Percentiles rank a stretch among this genome's conserved stretches.
Evolutionary conservation across 1,140 invertebrate species (phyloP).

Genomic region (Cydia amplana): DNA sequence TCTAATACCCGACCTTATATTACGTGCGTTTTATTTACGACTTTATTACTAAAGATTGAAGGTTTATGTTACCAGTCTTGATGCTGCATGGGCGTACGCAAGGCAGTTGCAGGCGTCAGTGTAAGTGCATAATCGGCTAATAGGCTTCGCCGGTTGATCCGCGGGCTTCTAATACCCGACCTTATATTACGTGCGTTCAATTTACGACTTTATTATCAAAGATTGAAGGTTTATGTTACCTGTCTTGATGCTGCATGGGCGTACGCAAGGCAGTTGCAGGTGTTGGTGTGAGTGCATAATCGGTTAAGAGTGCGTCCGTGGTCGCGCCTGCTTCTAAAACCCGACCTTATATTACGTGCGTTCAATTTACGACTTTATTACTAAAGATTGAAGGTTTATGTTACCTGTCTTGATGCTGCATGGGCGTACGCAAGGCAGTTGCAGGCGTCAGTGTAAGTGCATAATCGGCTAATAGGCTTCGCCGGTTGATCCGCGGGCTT

Average conservation of each 20-base stretch:
- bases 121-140: conserved; percentile 95
- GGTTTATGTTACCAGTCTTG: conserved; percentile 51
- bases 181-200: no score
- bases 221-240: conserved; percentile 37
- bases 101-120: conserved; percentile 87
- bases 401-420: conserved; percentile 55
- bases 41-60: no score
- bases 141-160: conserved; percentile 92
- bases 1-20: conserved; percentile 80
- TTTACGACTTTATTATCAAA: background rate
- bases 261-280: conserved; percentile 91
- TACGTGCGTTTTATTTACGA: no score
- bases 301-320: conserved; percentile 94
- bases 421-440: conserved; percentile 93
- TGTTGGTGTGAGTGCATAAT: conserved; percentile 93
- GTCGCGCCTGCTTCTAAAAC: conserved; percentile 82
- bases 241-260: conserved; percentile 79
- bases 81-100: conserved; percentile 87
- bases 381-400: background rate
- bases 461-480: conserved; percentile 96
- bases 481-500: conserved; percentile 87
- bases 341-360: no score
- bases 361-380: no score
- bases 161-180: conserved; percentile 85
- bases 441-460: conserved; percentile 88